A percentile compares a stretch with the other conserved stretches of the same genome.
Conservation (phyloP, 2,797 vertebrate species). For the Prunella strophiata region DNA sequence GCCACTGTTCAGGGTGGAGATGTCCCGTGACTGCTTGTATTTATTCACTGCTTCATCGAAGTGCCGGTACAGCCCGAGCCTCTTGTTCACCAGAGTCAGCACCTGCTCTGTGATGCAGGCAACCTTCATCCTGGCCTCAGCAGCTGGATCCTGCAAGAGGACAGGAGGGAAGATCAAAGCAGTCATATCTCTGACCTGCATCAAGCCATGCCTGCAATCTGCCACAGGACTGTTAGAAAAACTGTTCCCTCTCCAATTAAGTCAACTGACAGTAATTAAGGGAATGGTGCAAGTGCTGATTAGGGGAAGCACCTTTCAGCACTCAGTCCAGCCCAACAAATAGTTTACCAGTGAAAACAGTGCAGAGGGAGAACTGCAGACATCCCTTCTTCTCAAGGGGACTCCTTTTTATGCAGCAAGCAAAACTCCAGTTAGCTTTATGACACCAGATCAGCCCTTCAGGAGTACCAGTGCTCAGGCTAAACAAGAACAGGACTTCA, state of each 20-base stretch:
- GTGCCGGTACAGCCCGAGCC: slow-evolving; percentile 94
- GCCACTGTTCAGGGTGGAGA: slow-evolving; percentile 89
- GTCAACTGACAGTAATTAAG: neutral
- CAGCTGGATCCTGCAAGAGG: slow-evolving; percentile 89
- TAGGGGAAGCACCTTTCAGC: neutral
- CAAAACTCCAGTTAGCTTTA: neutral
- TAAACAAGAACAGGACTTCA: neutral
- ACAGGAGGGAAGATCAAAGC: neutral
- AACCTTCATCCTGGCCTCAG: slow-evolving; percentile 98
- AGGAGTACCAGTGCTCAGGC: neutral
- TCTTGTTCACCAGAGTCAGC: slow-evolving; percentile 94
- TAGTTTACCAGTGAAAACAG: neutral
- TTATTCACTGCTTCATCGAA: slow-evolving; percentile 96
- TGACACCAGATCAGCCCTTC: neutral
- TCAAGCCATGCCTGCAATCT: neutral
- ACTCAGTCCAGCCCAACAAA: neutral
- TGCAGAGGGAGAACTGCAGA: neutral
- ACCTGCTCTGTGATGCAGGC: slow-evolving; percentile 98
- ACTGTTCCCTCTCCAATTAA: neutral
- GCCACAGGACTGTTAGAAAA: neutral
- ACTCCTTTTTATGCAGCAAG: neutral
- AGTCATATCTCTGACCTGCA: neutral
- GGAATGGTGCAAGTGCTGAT: neutral
- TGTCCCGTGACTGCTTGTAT: slow-evolving; percentile 95
- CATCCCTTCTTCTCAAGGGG: neutral